A percentile compares a stretch with the other conserved stretches of the same genome.
Evolutionary conservation across 2,797 vertebrate genomes (phyloP).

Genomic region (Triplophysa yarkandensis): DNA sequence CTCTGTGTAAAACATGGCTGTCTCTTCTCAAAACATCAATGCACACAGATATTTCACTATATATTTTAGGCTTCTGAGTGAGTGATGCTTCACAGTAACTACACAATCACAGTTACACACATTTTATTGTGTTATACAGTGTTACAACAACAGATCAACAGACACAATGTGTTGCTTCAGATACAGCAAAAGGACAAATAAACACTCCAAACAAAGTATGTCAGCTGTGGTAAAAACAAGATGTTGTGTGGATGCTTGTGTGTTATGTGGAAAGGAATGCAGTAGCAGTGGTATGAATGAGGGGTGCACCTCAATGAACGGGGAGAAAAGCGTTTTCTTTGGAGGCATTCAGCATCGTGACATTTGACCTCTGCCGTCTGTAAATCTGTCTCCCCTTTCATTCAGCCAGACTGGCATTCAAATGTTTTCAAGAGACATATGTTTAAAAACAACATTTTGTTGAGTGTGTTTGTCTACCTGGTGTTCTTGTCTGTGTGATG

Average conservation of each 20-base stretch:
- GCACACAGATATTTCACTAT: constrained; percentile 10
- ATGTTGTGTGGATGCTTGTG: constrained; percentile 50
- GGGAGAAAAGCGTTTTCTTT: constrained; percentile 74
- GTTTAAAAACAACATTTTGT: constrained; percentile 2
- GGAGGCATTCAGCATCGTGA: constrained; percentile 76
- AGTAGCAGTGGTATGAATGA: constrained; percentile 74
- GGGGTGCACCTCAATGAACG: constrained; percentile 66
- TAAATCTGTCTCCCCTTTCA: constrained; percentile 77
- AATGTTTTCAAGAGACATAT: constrained; percentile 22
- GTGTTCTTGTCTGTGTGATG: background rate
- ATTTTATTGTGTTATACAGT: constrained; percentile 56
- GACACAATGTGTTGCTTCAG: background rate
- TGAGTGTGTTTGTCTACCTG: background rate
- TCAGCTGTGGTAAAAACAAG: constrained; percentile 5
- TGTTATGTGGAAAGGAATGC: constrained; percentile 66
- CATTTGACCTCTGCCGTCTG: constrained; percentile 74
- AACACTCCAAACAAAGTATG: constrained; percentile 4
- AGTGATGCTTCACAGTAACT: background rate
- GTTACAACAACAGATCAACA: constrained; percentile 76
- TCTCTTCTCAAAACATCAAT: constrained; percentile 10
- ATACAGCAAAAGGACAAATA: too few species aligned
- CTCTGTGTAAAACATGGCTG: background rate
- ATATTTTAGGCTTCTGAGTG: background rate
- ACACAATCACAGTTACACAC: constrained; percentile 10
- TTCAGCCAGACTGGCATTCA: constrained; percentile 60